Evolutionary conservation across 1,140 invertebrate genomes (phyloP).

Genomic region (Diprion similis): DNA sequence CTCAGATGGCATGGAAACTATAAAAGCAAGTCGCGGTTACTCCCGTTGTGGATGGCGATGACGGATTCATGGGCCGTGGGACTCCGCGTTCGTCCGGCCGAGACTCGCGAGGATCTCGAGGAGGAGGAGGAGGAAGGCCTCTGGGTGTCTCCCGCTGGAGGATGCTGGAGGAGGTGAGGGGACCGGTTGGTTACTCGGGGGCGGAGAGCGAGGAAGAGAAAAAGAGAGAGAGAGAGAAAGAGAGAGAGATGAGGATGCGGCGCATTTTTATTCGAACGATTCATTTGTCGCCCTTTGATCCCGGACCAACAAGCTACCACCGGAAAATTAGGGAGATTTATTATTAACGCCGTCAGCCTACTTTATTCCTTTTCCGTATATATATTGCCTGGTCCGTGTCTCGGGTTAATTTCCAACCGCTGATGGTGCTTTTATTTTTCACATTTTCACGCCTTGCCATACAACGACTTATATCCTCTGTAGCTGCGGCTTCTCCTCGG

Average conservation of each 20-base stretch:
- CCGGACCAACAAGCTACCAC: slow-evolving; percentile 33
- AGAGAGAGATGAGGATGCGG: background rate
- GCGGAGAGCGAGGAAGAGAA: too few species aligned
- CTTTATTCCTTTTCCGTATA: slow-evolving; percentile 1
- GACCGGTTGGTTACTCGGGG: too few species aligned
- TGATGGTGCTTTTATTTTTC: slow-evolving; percentile 41
- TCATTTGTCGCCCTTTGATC: slow-evolving; percentile 51
- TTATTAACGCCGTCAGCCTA: background rate
- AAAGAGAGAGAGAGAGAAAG: background rate
- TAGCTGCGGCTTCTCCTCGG: too few species aligned
- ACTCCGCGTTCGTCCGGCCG: slow-evolving; percentile 25
- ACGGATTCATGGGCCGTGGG: slow-evolving; percentile 52
- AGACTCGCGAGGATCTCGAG: slow-evolving; percentile 21
- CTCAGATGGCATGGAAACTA: slow-evolving; percentile 17
- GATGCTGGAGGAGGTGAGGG: too few species aligned
- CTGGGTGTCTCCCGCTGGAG: background rate
- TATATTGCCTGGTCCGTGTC: background rate
- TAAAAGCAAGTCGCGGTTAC: slow-evolving; percentile 10
- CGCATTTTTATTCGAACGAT: slow-evolving; percentile 33
- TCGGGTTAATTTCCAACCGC: slow-evolving; percentile 36
- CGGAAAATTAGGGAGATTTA: slow-evolving; percentile 51
- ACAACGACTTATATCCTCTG: too few species aligned
- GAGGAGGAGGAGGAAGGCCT: slow-evolving; percentile 23
- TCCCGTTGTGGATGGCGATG: slow-evolving; percentile 36
- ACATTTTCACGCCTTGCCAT: slow-evolving; percentile 32